Evolutionary conservation across 2,113 vertebrate species (phyloP).

Genomic region (Pungitius pungitius): DNA sequence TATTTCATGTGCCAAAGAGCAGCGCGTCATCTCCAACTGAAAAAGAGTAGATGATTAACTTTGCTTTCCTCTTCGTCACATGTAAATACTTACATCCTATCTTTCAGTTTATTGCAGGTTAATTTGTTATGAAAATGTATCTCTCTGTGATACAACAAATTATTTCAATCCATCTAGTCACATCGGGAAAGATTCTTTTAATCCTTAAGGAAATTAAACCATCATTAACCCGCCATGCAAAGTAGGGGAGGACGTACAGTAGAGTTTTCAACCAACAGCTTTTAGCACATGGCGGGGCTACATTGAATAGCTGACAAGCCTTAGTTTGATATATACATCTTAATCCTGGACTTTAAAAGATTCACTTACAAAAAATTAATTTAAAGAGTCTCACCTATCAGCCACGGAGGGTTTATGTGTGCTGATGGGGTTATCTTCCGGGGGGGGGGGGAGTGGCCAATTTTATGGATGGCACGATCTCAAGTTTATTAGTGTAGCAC

Average conservation of each 20-base stretch:
- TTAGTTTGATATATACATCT: background rate
- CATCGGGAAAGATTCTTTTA: background rate
- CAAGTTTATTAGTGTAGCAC: background rate
- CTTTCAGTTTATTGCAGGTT: slow-evolving; percentile 4
- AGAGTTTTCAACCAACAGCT: background rate
- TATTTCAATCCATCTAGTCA: background rate
- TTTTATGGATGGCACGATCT: background rate
- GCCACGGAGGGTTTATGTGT: background rate
- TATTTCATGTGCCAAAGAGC: slow-evolving; percentile 38
- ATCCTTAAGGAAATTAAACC: background rate
- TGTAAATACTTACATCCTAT: slow-evolving; percentile 19
- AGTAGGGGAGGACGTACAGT: background rate
- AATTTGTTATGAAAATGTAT: slow-evolving; percentile 1
- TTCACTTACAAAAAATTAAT: no score
- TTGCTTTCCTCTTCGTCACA: background rate
- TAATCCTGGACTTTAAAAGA: no score
- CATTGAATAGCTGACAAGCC: background rate
- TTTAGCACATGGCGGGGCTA: background rate
- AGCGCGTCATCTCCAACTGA: no score
- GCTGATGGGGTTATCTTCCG: background rate
- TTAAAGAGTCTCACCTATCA: background rate
- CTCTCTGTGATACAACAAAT: background rate
- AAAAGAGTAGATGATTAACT: slow-evolving; percentile 19
- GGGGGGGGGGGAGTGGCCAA: background rate
- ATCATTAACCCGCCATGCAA: background rate